Conservation (phyloP, 2,888 invertebrate species). For the Epirrhoe alternata region DNA sequence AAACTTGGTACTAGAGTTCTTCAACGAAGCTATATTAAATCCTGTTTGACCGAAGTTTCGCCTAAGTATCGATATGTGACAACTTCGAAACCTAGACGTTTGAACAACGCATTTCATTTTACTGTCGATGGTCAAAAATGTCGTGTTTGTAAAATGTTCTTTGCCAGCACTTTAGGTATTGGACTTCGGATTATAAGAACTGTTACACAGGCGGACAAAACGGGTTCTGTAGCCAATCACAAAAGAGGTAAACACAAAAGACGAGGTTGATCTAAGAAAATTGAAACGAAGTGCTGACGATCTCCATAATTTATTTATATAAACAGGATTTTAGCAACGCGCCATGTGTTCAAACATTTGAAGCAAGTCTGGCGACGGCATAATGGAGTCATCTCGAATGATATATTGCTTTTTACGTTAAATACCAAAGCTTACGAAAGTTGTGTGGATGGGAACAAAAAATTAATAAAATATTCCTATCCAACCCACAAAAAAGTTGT, state of each 20-base stretch:
- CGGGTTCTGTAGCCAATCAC: constrained; percentile 7
- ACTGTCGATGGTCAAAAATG: constrained; percentile 14
- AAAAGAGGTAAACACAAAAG: constrained; percentile 3
- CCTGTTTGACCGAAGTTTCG: constrained; percentile 35
- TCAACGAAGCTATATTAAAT: constrained; percentile 33
- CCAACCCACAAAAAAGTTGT: no score
- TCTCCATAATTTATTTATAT: no score
- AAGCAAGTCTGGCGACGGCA: no score
- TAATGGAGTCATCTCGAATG: no score
- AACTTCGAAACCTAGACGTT: constrained; percentile 26
- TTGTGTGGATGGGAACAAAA: no score
- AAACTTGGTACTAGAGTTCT: constrained; percentile 28
- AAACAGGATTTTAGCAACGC: no score
- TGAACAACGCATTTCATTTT: constrained; percentile 31
- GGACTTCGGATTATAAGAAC: constrained; percentile 27
- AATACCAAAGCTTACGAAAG: no score
- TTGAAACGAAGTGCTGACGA: no score
- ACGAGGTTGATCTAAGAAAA: no score
- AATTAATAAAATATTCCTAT: no score
- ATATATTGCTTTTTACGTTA: no score
- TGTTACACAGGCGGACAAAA: constrained; percentile 21
- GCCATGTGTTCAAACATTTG: no score
- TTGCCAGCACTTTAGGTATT: constrained; percentile 29
- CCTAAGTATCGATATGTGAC: constrained; percentile 31
- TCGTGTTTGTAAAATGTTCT: constrained; percentile 28